Evolutionary conservation across 2,113 vertebrate genomes (phyloP).

Genomic region (Cyrtonyx montezumae): DNA sequence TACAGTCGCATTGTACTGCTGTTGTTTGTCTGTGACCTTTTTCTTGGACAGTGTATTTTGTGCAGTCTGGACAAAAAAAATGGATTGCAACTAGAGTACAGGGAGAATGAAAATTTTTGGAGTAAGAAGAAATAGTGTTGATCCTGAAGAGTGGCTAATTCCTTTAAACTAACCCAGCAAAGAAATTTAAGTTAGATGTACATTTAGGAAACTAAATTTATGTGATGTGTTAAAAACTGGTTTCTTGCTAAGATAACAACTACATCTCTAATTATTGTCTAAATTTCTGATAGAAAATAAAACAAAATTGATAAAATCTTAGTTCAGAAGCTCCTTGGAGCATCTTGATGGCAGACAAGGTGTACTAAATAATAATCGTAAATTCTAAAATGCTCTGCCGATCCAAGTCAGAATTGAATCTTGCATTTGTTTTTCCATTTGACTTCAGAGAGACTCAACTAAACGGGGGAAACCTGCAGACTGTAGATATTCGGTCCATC

Average conservation of each 20-base stretch:
- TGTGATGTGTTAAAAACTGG: background rate
- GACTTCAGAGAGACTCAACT: background rate
- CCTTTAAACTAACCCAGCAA: background rate
- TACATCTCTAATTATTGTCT: background rate
- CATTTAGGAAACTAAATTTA: background rate
- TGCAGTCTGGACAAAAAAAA: background rate
- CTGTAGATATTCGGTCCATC: background rate
- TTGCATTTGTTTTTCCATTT: background rate
- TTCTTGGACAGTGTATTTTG: background rate
- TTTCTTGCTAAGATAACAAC: background rate
- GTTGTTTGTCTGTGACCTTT: constrained; percentile 19
- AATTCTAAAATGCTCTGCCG: background rate
- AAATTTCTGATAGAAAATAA: background rate
- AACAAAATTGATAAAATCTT: background rate
- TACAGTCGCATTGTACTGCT: background rate
- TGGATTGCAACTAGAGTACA: background rate
- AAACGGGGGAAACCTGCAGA: background rate
- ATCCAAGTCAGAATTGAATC: background rate
- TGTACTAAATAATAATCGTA: background rate
- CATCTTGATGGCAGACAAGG: background rate
- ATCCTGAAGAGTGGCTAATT: background rate
- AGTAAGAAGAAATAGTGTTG: background rate
- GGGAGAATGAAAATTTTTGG: background rate
- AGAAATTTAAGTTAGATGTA: background rate
- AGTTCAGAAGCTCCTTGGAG: background rate